Conservation (phyloP, 2,113 vertebrate species). For the Triplophysa tibetana region DNA sequence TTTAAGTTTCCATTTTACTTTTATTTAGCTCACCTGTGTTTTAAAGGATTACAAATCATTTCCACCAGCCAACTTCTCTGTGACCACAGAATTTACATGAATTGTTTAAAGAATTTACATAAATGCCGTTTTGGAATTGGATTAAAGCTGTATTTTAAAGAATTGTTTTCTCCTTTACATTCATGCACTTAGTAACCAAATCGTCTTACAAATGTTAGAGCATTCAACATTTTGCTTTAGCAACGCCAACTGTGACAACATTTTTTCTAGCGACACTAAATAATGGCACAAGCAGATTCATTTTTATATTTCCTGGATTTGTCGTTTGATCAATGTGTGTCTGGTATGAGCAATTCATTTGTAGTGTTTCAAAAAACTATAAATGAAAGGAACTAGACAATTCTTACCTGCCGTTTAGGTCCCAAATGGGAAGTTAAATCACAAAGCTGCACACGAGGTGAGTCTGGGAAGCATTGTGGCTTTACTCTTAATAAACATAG, state of each 20-base stretch:
- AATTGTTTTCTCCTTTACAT: no score
- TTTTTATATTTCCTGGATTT: no score
- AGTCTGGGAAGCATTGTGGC: neutral
- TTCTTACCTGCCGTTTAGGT: neutral
- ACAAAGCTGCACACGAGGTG: neutral
- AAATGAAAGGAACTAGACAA: no score
- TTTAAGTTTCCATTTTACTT: conserved; percentile 3
- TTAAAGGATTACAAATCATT: neutral
- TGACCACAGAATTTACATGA: neutral
- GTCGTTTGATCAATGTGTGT: no score
- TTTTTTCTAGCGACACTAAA: no score
- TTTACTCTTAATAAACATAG: conserved; percentile 16
- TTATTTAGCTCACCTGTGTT: conserved; percentile 9
- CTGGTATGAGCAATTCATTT: neutral
- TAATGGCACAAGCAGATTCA: no score
- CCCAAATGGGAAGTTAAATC: neutral
- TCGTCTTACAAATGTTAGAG: no score
- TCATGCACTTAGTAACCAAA: no score
- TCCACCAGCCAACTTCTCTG: neutral
- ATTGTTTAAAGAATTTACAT: neutral
- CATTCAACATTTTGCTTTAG: no score
- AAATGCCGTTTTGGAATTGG: neutral
- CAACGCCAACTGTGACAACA: no score
- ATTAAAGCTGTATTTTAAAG: no score
- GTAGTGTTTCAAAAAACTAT: neutral